A percentile compares a stretch with the other conserved stretches of the same genome.
phyloP scores from a whole-genome alignment of 2,888 invertebrate genomes.

The Diarsia mendica region DNA sequence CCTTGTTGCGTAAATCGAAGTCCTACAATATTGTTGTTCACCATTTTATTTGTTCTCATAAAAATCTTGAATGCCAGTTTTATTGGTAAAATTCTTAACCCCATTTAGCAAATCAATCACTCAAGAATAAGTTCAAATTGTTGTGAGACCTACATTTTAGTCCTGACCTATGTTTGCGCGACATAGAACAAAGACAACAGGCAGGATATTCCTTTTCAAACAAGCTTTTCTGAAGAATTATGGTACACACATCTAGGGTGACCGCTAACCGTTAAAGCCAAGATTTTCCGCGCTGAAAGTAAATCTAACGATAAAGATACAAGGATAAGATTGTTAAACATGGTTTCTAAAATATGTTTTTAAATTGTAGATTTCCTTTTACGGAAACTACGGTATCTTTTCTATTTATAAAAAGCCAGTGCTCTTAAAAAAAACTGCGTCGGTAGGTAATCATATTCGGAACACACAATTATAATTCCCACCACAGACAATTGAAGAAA shows the following conservation, averaged over 20 bases:
- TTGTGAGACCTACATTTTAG: conserved; percentile 5
- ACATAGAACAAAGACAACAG: conserved; percentile 4
- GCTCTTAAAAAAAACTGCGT: neutral
- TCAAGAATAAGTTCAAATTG: neutral
- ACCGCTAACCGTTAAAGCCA: neutral
- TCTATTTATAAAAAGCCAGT: rapidly evolving
- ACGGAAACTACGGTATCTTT: neutral
- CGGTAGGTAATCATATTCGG: neutral
- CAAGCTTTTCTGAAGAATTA: conserved; percentile 26
- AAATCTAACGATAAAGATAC: neutral
- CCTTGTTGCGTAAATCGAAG: conserved; percentile 37
- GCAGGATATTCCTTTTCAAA: conserved; percentile 9
- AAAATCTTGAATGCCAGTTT: conserved; percentile 2
- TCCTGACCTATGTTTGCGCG: neutral
- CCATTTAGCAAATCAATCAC: neutral
- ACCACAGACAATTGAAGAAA: neutral
- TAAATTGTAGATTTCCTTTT: neutral
- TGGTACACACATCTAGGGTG: conserved; percentile 4
- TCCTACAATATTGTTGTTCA: conserved; percentile 35
- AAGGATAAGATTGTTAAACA: neutral
- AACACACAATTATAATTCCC: neutral
- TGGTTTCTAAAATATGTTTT: neutral
- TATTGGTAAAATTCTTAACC: neutral
- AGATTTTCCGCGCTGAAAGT: neutral
- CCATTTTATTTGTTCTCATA: conserved; percentile 30